Evolutionary conservation across 30 jellyfish, hydroid and myxozoan genomes (phyloP), one percentile per base, ranked within the genome.

Genomic region (Turritopsis rubra): DNA sequence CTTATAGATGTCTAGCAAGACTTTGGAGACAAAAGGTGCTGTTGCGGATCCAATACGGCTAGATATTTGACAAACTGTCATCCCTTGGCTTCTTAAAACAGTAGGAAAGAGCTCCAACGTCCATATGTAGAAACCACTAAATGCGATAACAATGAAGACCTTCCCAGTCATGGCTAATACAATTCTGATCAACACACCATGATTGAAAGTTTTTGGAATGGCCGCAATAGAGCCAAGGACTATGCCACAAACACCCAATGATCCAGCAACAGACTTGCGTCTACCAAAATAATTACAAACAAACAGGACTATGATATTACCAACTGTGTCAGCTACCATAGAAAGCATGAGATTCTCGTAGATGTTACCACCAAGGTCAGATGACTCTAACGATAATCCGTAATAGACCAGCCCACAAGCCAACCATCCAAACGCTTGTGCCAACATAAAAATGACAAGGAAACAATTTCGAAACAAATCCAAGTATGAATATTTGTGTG

Each of bases 331-430:
- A 21, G 80, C 85, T 29, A 78, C 19, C 79, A 23, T 29, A 19
- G 85, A 20, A 20, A 78, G 53, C 30, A 78, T 78, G 16, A 29
- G 29, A 23, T 53, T 53, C 29, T 23, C 53, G 82, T 78, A 78
- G 54, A 78, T 29, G 79, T 29, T 29, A 20, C 79, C 79, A 29
- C 85, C 85, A 22, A 78, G 52, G 53, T 78, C 79, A 29, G 77
- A 41, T 20, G 85, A 41, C 53, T 41, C 85, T 23, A 29, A 29
- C 53, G 85, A 24, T n/a, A 78, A 21, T 8, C 26, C 85, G 29
- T 78, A 78, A 52, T 29, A 78, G 8, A 78, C 85, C 16, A 78
- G 16, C 9, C 85, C 85, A 52, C 18, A 8, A 18, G 41, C 79
- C 26, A 53, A 7, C 85, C 85, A 74, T 7, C 54, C 54, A 52